A percentile compares a stretch with the other conserved stretches of the same genome.
These are phyloP conservation scores for Echinarachnius parma DNA, from an alignment of 53 echinoderm and acorn worm genomes.

Conservation along the genomic window DNA sequence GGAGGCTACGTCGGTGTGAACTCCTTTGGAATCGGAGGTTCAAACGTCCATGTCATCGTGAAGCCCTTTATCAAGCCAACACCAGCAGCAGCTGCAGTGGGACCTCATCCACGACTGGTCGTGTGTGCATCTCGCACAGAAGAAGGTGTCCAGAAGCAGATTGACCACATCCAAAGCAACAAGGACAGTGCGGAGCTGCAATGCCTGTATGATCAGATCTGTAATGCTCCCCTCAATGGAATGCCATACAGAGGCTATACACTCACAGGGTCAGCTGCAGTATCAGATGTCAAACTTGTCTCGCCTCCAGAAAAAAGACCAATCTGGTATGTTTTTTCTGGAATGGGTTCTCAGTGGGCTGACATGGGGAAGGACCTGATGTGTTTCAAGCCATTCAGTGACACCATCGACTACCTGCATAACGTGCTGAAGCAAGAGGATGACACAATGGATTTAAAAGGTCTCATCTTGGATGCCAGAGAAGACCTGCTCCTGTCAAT, in stretches of 20 bases:
- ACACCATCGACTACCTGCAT: constrained; percentile 58
- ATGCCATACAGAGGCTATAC: constrained; percentile 63
- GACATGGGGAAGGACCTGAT: constrained; percentile 83
- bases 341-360: constrained; percentile 84
- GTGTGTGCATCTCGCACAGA: constrained; percentile 60
- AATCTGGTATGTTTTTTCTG: constrained; percentile 81
- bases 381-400: constrained; percentile 57
- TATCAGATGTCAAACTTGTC: constrained; percentile 43
- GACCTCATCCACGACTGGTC: constrained; percentile 59
- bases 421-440: constrained; percentile 48
- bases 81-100: neutral
- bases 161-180: constrained; percentile 37
- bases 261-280: constrained; percentile 10
- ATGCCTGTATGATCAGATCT: constrained; percentile 48
- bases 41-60: constrained; percentile 76
- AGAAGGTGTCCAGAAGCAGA: constrained; percentile 49
- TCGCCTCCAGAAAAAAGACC: constrained; percentile 45
- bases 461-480: constrained; percentile 50
- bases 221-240: constrained; percentile 51
- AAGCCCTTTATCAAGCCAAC: constrained; percentile 38
- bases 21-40: constrained; percentile 77
- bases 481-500: constrained; percentile 37
- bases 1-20: constrained; percentile 72
- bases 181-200: constrained; percentile 27
- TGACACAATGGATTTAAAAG: constrained; percentile 48